Percentiles rank a stretch among this genome's conserved stretches.
Evolutionary conservation across 2,888 invertebrate species (phyloP).

Genomic region (Eumacrocentrus americanus): DNA sequence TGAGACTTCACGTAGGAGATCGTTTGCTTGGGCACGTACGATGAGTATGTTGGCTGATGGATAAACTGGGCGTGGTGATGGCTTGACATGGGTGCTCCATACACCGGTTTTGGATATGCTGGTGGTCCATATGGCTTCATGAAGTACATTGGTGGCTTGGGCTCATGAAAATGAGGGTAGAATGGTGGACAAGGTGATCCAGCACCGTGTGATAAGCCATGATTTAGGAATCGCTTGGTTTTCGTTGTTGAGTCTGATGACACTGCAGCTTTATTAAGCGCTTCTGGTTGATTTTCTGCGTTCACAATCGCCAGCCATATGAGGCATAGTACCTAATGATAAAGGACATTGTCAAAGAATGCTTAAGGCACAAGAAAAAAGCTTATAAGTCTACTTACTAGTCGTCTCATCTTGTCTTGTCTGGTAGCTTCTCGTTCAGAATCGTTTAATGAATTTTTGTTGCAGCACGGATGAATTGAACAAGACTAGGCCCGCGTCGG

Average conservation of each 20-base stretch:
- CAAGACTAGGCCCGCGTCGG: constrained; percentile 20
- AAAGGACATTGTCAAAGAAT: too few relatives aligned
- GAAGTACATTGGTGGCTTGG: constrained; percentile 38
- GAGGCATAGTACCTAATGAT: constrained; percentile 47
- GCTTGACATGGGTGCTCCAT: background rate
- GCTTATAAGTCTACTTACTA: constrained; percentile 33
- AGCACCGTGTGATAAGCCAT: background rate
- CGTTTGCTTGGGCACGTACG: constrained; percentile 39
- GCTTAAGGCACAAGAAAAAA: background rate
- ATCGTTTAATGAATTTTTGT: too few relatives aligned
- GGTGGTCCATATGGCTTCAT: constrained; percentile 42
- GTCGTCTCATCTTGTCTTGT: constrained; percentile 30
- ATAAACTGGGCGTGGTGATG: constrained; percentile 37
- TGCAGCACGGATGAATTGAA: background rate
- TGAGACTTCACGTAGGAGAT: constrained; percentile 44
- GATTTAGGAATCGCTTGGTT: constrained; percentile 44
- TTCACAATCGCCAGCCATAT: constrained; percentile 49
- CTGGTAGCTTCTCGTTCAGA: too few relatives aligned
- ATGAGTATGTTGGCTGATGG: constrained; percentile 39
- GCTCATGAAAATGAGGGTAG: constrained; percentile 40
- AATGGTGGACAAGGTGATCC: constrained; percentile 50
- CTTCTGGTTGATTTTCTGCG: background rate
- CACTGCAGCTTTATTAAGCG: constrained; percentile 29
- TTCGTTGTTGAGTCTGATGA: constrained; percentile 36
- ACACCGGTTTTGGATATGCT: constrained; percentile 38